Evolutionary conservation across 2,888 invertebrate genomes (phyloP), one percentile per base, ranked within the genome.

Genomic region (Microplitis deprimator): DNA sequence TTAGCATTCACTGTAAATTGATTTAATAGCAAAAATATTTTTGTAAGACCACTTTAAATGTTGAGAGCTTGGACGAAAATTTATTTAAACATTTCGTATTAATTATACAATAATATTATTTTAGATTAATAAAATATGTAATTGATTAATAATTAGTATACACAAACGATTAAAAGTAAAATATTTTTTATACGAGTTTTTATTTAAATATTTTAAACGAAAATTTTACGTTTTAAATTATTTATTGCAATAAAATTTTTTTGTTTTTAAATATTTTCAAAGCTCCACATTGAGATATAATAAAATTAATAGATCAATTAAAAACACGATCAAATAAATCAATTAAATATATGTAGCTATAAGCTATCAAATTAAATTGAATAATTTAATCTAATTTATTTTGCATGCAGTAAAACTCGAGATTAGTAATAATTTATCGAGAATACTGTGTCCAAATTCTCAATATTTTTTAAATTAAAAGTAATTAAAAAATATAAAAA

Each of bases 1-100:
- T 4, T 79, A 75, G 79, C 69, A 75, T 65, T 71, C 16, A 68
- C 61, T 16, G 60, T 71, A 41, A 50, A 65, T 67, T 71, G 7
- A 59, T 29, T 61, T 61, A 38, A 61, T 29, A 29, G 29, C 1
- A 29, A 29, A 29, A 29, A 29, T 29, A 29, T 29, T 29, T 29
- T 29, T 29, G 29, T 29, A 29, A 29, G 29, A 29, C 29, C 29
- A 29, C 3, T 29, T 29, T 29, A 29, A 50, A 50, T 50, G 13
- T 50, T 50, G 50, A 50, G 50, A 50, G 50, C 50, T 50, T 50
- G 50, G 50, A 50, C 50, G 50, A 1, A 5, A 50, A 13, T 50
- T 50, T 13, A 10, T 50, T 50, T 50, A 10, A 50, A 50, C 8
- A 13, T 50, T 50, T 13, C 50, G 13, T 50, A 50, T 50, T 50